Evolutionary conservation across 2,888 invertebrate species (phyloP).

Genomic region (Protophormia terraenovae): DNA sequence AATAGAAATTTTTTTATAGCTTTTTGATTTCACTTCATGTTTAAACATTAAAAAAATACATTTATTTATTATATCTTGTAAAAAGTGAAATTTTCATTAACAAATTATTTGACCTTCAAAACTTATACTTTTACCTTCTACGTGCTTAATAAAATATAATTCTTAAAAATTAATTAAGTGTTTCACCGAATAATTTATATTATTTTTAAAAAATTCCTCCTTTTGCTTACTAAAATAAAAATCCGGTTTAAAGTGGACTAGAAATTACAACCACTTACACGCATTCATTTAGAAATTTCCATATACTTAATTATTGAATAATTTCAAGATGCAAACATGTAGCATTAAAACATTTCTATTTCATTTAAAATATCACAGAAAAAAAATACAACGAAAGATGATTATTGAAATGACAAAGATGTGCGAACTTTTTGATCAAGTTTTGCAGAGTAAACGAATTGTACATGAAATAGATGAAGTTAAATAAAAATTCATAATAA

Average conservation of each 20-base stretch:
- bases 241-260: neutral
- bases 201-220: neutral
- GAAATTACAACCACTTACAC: constrained; percentile 17
- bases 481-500: constrained; percentile 21
- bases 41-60: too few species aligned
- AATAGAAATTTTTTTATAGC: too few species aligned
- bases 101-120: too few species aligned
- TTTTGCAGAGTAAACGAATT: neutral
- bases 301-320: constrained; percentile 51
- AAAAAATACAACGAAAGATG: neutral
- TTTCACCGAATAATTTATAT: neutral
- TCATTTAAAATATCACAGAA: constrained; percentile 42
- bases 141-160: too few species aligned
- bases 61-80: too few species aligned
- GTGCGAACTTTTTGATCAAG: constrained; percentile 26
- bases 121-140: too few species aligned
- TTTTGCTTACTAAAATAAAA: too few species aligned
- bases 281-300: constrained; percentile 21
- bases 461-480: constrained; percentile 10
- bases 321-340: constrained; percentile 46
- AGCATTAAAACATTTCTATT: constrained; percentile 45
- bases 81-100: too few species aligned
- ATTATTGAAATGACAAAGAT: constrained; percentile 3
- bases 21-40: too few species aligned
- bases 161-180: too few species aligned